Evolutionary conservation across 1,140 invertebrate genomes (phyloP), one percentile per base, ranked within the genome.

Genomic region (Orius laevigatus): DNA sequence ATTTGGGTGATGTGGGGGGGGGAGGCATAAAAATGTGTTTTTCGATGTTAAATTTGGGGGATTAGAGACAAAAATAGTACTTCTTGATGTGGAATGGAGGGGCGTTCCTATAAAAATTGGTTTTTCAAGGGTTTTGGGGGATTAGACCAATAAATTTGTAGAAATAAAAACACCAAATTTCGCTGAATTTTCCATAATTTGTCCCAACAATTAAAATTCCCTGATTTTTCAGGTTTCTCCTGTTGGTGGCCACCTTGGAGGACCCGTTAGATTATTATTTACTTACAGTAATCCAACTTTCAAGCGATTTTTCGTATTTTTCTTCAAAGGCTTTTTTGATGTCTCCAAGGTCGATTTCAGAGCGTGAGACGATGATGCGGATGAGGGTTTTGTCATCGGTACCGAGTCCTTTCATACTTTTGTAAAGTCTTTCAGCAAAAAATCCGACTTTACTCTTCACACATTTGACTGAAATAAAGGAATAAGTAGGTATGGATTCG

Each of bases 381-480:
- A 93, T 92, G 33, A 95, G 66, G 45, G 83, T 84, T 56, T 84
- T 81, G 63, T 94, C 88, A 57, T 86, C 85, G 20, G 88, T 94
- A 34, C 88, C 88, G 56, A 85, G 55, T 38, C 85, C 85, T 55
- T 83, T 81, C 87, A 97, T 92, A 39, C 84, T 78, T 38, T 87
- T 77, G 59, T 94, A 77, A 8, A 96, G 68, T 55, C 84, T 76
- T 60, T 93, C 84, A 45, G 92, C 91, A 69, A 95, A 95, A 67
- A 89, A 96, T 35, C 81, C 81, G 43, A 91, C 84, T 64, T 88
- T 84, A 61, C 87, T 92, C 62, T 84, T 84, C 5, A 86, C 84
- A 60, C 83, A 86, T 67, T 87, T 87, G 1, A 87, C 84, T 88
- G 58, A 65, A 65, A 40, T 50, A 41, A 52, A 61, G 54, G 5